A percentile compares a stretch with the other conserved stretches of the same genome.
Evolutionary conservation across 1,140 invertebrate species (phyloP).

Genomic region (Caligus rogercresseyi): DNA sequence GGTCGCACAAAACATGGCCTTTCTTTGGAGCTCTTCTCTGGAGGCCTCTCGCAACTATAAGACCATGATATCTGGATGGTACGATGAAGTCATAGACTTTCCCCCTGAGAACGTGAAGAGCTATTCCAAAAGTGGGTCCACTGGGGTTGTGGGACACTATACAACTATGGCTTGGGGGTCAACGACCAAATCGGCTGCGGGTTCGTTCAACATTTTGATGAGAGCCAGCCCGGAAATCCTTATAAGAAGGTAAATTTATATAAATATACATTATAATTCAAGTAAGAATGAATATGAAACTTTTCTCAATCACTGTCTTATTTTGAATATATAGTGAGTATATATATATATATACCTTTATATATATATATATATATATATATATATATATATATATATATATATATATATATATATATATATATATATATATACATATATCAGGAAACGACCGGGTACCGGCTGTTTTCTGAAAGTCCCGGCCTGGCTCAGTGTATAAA

Average conservation of each 20-base stretch:
- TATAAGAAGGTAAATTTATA: neutral
- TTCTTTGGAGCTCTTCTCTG: neutral
- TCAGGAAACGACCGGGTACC: no score
- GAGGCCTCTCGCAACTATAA: neutral
- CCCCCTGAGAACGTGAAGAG: neutral
- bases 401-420: no score
- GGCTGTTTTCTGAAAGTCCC: no score
- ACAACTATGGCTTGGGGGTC: constrained; percentile 29
- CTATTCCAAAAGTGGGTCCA: neutral
- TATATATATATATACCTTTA: no score
- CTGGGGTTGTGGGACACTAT: constrained; percentile 29
- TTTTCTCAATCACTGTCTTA: no score
- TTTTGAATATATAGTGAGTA: no score
- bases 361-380: no score
- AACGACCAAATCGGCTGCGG: constrained; percentile 24
- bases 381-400: no score
- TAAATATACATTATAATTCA: no score
- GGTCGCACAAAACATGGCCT: neutral
- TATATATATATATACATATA: no score
- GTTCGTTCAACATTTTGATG: constrained; percentile 22
- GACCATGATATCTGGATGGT: neutral
- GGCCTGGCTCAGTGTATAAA: no score
- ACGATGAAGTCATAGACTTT: neutral
- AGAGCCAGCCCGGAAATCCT: neutral
- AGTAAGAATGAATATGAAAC: no score